Base-by-base conservation (phyloP, 2,888 invertebrate genomes). In the Coelopa pilipes region DNA sequence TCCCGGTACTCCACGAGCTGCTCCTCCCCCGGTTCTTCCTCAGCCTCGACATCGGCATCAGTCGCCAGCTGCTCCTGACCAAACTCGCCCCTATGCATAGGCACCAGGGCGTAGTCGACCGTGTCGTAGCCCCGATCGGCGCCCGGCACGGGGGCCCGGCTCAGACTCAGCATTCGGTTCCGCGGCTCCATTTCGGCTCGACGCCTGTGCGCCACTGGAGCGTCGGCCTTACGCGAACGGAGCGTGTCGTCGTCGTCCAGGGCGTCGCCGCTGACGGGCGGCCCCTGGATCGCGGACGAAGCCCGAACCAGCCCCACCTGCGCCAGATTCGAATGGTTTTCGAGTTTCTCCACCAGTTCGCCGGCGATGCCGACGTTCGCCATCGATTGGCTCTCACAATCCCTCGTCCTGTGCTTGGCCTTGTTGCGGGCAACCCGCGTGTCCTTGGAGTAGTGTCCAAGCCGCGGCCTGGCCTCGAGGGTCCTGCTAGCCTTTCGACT, bases 331-430 rank as follows among this genome's bases (percentile, higher is more conserved):
- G 46, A 45, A 45, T 17, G 53, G 4, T 63, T 17, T 47, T 63
- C 69, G 3, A 73, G 34, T 55, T 55, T 17, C 15, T 63, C 17
- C 34, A 53, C 21, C 10, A 73, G 9, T 62, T 70, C 45, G 1
- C 47, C 19, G 19, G 62, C 34, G 19, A 70, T 46, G 45, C 69
- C 73, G 2, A 70, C 69, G 55, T 69, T 73, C 70, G 73, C 69
- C 63, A 65, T 45, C n/a, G 69, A 46, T 24, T 62, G 47, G n/a
- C n/a, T n/a, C 19, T 46, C 19, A 45, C 53, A 34, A 45, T 19
- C 46, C 21, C 19, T 46, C 34, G 47, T 13, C 9, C 11, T 11
- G 46, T 9, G 15, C 45, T 69, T 45, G 15, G 55, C 34, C 11
- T 11, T 17, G 34, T 69, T 24, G 13, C 13, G 5, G 50, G 12